These are phyloP conservation scores for Hippocampus abdominalis DNA, from an alignment of 2,113 vertebrate species.

Conservation along the genomic window DNA sequence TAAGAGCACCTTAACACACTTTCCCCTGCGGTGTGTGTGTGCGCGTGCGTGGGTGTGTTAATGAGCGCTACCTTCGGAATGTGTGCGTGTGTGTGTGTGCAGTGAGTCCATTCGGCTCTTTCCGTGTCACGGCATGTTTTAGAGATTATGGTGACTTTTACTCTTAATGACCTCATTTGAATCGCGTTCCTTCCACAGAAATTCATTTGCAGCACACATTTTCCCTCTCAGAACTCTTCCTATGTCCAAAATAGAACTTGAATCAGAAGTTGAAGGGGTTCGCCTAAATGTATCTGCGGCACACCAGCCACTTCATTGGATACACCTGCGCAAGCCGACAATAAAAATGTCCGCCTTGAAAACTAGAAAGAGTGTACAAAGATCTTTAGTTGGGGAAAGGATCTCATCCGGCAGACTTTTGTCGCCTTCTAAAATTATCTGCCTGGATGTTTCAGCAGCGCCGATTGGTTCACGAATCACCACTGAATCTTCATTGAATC, in stretches of 20 bases:
- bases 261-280: not conserved
- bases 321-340: no score
- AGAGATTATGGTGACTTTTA: slow-evolving; percentile 2
- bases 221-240: not conserved
- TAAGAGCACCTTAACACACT: not conserved
- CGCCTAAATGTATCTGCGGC: not conserved
- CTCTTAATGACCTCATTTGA: not conserved
- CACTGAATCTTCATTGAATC: no score
- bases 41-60: not conserved
- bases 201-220: not conserved
- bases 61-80: not conserved
- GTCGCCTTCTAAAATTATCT: no score
- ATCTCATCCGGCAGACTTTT: no score
- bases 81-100: not conserved
- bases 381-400: no score
- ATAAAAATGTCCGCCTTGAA: no score
- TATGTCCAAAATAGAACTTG: not conserved
- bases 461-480: no score
- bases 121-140: not conserved
- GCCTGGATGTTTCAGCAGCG: no score
- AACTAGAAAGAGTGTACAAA: no score
- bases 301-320: no score
- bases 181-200: not conserved
- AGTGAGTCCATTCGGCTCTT: not conserved
- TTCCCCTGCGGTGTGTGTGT: not conserved